Conservation (phyloP, 2,888 invertebrate genomes). For the Eulithis prunata region DNA sequence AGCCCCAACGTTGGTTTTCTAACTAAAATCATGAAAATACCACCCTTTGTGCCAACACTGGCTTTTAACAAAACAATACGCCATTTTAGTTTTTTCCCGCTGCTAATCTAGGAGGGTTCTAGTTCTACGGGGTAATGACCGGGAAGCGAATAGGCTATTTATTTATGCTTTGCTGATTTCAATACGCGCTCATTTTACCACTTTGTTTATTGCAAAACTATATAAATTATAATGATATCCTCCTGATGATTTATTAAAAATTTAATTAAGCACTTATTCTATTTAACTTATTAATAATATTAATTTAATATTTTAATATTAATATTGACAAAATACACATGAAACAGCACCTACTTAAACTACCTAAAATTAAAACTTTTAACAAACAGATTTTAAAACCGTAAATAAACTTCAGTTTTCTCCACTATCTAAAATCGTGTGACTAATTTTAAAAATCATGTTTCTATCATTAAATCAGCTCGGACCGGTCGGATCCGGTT, state of each 20-base stretch:
- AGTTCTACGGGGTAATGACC: slow-evolving; percentile 68
- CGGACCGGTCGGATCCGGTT: slow-evolving; percentile 51
- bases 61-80: slow-evolving; percentile 72
- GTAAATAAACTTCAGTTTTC: neutral
- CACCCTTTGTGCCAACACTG: slow-evolving; percentile 73
- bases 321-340: no score
- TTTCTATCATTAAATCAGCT: slow-evolving; percentile 67
- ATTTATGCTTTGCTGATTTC: slow-evolving; percentile 48
- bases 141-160: slow-evolving; percentile 53
- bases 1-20: slow-evolving; percentile 60
- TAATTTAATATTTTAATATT: no score
- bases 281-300: no score
- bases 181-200: slow-evolving; percentile 35
- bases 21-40: slow-evolving; percentile 70
- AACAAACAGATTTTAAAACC: no score
- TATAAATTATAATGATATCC: no score
- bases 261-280: no score
- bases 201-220: slow-evolving; percentile 17
- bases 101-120: slow-evolving; percentile 72
- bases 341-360: no score
- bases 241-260: no score
- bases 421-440: slow-evolving; percentile 43
- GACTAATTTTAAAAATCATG: slow-evolving; percentile 61
- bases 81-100: slow-evolving; percentile 70
- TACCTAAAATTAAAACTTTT: no score